Evolutionary conservation across 1,140 invertebrate species (phyloP), one percentile per base, ranked within the genome.

Genomic region (Drosophila pseudoananassae): DNA sequence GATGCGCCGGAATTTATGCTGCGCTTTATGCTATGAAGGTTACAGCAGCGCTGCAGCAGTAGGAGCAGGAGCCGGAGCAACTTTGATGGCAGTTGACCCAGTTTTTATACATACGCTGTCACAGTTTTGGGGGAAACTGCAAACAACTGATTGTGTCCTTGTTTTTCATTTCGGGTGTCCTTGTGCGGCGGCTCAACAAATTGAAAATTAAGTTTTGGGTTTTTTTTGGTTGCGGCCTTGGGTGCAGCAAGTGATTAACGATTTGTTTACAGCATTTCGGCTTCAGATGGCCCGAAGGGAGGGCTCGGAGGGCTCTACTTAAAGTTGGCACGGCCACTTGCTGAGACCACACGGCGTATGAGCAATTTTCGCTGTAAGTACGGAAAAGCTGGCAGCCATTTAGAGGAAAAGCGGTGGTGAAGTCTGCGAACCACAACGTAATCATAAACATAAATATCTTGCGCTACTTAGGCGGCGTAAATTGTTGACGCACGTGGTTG

Each of bases 391-490:
- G 31, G 47, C 29, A 17, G 57, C 58, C 33, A 50, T 63, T 63
- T 63, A 12, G 46, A 43, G 23, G 38, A 14, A 10, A 43, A 38
- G 56, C 49, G 54, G 51, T 45, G 45, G 33, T 33, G 73, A 66
- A 78, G 59, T 51, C 64, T 87, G 82, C 69, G 61, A 82, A 75
- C 70, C 83, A 75, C 82, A 87, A 85, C 78, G 75, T 75, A 78
- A 85, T 85, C 82, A 85, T 85, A 85, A 85, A 65, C 82, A 85
- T 85, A 85, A 85, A 85, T 85, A 85, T 78, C 82, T 76, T 52
- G 49, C 63, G 68, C 76, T 66, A 65, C 81, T 85, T 80, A 85
- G 76, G 68, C 68, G 69, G 65, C 82, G 82, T 76, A 81, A 87
- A 85, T 82, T 87, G 81, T 81, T 80, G 63, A 66, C 64, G 79